These are phyloP conservation scores for Casuarius casuarius DNA, from an alignment of 2,113 vertebrate species.

Conservation along the genomic window DNA sequence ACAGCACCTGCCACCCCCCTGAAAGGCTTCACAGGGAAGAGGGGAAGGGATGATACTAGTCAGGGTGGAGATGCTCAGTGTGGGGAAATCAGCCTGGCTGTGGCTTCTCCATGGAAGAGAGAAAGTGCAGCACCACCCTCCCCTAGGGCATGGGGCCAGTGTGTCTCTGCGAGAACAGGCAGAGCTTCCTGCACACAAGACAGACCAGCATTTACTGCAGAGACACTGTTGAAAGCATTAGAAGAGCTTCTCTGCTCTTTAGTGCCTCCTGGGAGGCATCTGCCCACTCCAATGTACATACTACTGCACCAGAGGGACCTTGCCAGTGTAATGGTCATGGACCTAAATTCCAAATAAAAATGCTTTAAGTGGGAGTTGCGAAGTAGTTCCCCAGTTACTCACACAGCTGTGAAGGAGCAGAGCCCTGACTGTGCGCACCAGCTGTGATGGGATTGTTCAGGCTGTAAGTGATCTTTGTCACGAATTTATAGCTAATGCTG, in stretches of 20 bases:
- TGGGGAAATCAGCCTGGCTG: conserved; percentile 45
- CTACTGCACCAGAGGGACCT: accelerated
- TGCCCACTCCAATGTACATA: accelerated
- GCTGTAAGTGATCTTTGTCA: background rate
- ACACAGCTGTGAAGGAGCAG: background rate
- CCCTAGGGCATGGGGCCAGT: background rate
- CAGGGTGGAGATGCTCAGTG: conserved; percentile 33
- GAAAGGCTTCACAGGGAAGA: background rate
- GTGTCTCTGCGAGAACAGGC: background rate
- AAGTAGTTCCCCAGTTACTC: accelerated
- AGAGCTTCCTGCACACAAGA: accelerated
- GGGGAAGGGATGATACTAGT: background rate
- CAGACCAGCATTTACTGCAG: accelerated
- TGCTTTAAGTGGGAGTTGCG: background rate
- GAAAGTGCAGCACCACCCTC: conserved; percentile 42
- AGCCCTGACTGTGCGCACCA: background rate
- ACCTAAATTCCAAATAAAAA: background rate
- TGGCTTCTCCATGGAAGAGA: background rate
- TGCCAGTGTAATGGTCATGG: accelerated
- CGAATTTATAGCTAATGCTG: background rate
- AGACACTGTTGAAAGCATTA: background rate
- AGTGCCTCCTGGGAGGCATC: accelerated
- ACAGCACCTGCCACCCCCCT: background rate
- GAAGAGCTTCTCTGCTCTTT: background rate
- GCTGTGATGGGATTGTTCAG: background rate